Evolutionary conservation across 1,140 invertebrate genomes (phyloP).

Genomic region (Drosophila oshimai): DNA sequence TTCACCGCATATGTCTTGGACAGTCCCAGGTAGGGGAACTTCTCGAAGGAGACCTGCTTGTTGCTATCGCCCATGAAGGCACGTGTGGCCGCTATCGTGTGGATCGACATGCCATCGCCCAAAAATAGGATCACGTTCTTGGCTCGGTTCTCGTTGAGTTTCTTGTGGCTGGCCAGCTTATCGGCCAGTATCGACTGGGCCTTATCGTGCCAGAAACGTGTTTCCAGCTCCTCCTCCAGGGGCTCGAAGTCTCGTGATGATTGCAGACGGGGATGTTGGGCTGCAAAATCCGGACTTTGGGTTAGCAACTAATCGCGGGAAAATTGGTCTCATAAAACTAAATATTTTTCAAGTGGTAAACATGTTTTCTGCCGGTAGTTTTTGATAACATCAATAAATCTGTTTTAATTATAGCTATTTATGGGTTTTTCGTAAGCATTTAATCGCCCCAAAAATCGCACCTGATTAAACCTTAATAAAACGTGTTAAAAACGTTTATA

Average conservation of each 20-base stretch:
- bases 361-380: background rate
- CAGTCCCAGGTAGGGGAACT: slow-evolving; percentile 88
- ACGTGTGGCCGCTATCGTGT: slow-evolving; percentile 88
- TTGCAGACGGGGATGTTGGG: slow-evolving; percentile 51
- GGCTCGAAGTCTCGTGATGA: slow-evolving; percentile 53
- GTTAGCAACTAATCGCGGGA: slow-evolving; percentile 33
- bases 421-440: background rate
- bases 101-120: slow-evolving; percentile 91
- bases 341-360: background rate
- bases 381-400: slow-evolving; percentile 17
- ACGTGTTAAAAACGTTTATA: slow-evolving; percentile 23
- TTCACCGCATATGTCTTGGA: slow-evolving; percentile 91
- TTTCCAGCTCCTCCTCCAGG: slow-evolving; percentile 57
- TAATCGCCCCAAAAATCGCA: background rate
- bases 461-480: background rate
- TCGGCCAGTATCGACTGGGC: slow-evolving; percentile 65
- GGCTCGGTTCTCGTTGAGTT: slow-evolving; percentile 83
- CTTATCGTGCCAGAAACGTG: slow-evolving; percentile 66
- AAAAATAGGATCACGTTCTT: slow-evolving; percentile 91
- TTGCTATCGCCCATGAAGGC: slow-evolving; percentile 88
- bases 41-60: slow-evolving; percentile 87
- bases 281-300: slow-evolving; percentile 36
- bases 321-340: slow-evolving; percentile 9
- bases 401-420: slow-evolving; percentile 33
- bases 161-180: slow-evolving; percentile 66